Base-by-base conservation (phyloP, 2,888 invertebrate species). In the Hirtodrosophila duncani region DNA sequence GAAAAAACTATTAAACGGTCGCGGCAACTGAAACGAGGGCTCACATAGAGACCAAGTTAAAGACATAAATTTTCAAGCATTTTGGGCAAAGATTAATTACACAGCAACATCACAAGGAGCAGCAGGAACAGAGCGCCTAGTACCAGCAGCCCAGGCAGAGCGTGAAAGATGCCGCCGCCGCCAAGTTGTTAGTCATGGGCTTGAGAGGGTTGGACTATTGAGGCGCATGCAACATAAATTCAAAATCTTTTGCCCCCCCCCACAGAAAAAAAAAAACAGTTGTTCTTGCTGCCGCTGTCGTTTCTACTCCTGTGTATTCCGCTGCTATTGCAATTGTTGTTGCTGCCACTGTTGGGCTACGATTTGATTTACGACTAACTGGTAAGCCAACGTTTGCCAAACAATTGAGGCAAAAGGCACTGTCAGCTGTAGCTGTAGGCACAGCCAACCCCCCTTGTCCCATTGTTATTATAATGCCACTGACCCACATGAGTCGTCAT, bases 61-160 rank as follows among this genome's bases (percentile, higher is more conserved):
- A 74, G 64, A 71, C 84, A 81, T 84, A 83, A 82, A 83, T 83
- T 84, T 71, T 66, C 66, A 59, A 67, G 67, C 67, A 81, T 81
- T 83, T 81, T 71, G 64, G 69, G 63, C 71, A 61, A 82, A 84
- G 83, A 83, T 83, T 83, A 83, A 83, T 83, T 82, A 75, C 82
- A 53, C 42, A 58, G 38, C 56, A 56, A 49, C 53, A 37, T 18
- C n/a, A 18, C 26, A 9, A 29, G 48, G 44, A 45, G 57, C 36
- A 48, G 43, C 20, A 43, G 41, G 41, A 17, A 16, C 29, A 52
- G 29, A 37, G 41, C 36, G 34, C 16, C 38, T 31, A 57, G 37
- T 37, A 52, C 29, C 34, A 39, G 29, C 38, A 51, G 23, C 33
- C 23, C 16, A 44, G 26, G 10, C 23, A 37, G 16, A 30, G 21